These are phyloP conservation scores for Arizona elegans DNA, from an alignment of 2,113 vertebrate genomes.

Conservation along the genomic window DNA sequence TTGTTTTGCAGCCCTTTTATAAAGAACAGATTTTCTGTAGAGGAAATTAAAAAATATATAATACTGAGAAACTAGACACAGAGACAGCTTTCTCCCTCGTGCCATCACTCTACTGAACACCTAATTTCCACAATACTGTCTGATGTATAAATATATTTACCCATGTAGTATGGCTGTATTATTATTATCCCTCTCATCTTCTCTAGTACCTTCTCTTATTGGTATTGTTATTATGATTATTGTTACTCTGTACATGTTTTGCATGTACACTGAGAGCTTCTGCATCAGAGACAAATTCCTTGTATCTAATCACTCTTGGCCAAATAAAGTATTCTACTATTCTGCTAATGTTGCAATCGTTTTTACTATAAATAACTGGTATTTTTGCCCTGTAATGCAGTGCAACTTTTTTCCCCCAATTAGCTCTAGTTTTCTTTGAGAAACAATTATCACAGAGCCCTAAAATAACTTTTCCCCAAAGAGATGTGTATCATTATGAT, in stretches of 20 bases:
- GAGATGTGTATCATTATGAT: constrained; percentile 61
- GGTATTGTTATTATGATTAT: neutral
- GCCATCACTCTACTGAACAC: neutral
- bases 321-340: neutral
- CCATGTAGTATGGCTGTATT: neutral
- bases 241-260: neutral
- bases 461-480: constrained; percentile 71
- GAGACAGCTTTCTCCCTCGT: neutral
- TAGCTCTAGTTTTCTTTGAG: constrained; percentile 71
- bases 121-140: neutral
- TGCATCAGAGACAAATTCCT: neutral
- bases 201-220: neutral
- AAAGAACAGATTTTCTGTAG: constrained; percentile 96
- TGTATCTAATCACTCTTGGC: neutral
- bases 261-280: neutral
- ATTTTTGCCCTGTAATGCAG: constrained; percentile 65
- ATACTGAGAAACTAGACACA: constrained; percentile 79
- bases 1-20: constrained; percentile 84
- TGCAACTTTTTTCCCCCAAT: constrained; percentile 66
- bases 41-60: constrained; percentile 95
- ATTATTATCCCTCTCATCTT: neutral
- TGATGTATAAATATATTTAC: neutral
- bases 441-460: constrained; percentile 75
- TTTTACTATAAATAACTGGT: constrained; percentile 74
- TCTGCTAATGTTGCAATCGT: constrained; percentile 72